These are phyloP conservation scores for Wiebesia pumilae DNA, from an alignment of 1,140 invertebrate genomes.

Conservation along the genomic window DNA sequence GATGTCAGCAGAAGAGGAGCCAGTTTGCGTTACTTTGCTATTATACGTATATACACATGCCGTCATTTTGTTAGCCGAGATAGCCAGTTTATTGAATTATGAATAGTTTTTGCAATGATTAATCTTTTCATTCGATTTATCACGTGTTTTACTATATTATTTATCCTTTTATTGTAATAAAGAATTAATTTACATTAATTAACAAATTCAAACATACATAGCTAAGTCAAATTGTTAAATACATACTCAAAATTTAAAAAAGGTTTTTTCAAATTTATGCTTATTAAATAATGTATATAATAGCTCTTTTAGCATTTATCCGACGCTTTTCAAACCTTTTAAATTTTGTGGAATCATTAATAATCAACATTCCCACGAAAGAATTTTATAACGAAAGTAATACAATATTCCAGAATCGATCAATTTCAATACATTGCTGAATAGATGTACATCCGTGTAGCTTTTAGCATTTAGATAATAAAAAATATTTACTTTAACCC, in stretches of 20 bases:
- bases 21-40: constrained; percentile 28
- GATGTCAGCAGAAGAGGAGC: constrained; percentile 57
- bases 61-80: neutral
- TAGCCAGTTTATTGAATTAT: neutral
- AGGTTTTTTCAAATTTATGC: neutral
- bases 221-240: neutral
- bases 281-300: neutral
- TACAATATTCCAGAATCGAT: too few species aligned
- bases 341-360: neutral
- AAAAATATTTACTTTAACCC: neutral
- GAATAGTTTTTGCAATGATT: neutral
- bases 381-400: neutral
- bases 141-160: neutral
- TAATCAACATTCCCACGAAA: neutral
- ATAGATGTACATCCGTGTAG: neutral
- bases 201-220: neutral
- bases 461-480: neutral
- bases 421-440: neutral
- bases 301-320: neutral
- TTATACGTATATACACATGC: too few species aligned
- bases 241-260: neutral
- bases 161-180: too few species aligned
- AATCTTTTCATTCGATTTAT: neutral
- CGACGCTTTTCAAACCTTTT: neutral
- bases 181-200: too few species aligned